These are phyloP conservation scores for Epizoanthus fatuus DNA, from an alignment of 92 coral and sea anemone species.

Conservation along the genomic window DNA sequence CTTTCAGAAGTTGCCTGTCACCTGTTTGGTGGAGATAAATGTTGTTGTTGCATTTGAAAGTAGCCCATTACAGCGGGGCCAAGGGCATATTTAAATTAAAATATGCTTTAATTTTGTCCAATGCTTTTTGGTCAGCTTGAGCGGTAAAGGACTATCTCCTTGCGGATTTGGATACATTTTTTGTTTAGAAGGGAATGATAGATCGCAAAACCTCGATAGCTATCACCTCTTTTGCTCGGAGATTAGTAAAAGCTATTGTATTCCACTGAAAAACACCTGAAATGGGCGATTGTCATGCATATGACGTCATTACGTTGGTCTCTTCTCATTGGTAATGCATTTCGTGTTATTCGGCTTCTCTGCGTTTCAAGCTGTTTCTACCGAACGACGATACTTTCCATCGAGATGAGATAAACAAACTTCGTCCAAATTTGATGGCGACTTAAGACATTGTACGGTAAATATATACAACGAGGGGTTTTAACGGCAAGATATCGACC, in stretches of 20 bases:
- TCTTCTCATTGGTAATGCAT: not conserved
- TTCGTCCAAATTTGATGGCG: slow-evolving; percentile 13
- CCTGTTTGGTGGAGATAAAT: too few relatives aligned
- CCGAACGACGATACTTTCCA: not conserved
- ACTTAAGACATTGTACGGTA: not conserved
- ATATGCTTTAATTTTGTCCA: not conserved
- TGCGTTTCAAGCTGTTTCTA: slow-evolving; percentile 33
- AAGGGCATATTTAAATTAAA: slow-evolving; percentile 6
- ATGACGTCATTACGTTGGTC: slow-evolving; percentile 23
- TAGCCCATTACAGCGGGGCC: slow-evolving; percentile 22
- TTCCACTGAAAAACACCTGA: slow-evolving; percentile 1
- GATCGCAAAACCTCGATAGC: too few relatives aligned
- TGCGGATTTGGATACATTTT: too few relatives aligned
- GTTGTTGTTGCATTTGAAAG: slow-evolving; percentile 38
- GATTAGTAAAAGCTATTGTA: not conserved
- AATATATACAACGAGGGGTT: slow-evolving; percentile 14
- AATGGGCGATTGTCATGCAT: not conserved
- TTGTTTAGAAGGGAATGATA: too few relatives aligned
- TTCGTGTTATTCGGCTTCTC: not conserved
- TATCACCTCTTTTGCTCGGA: not conserved
- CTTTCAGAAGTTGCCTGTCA: too few relatives aligned
- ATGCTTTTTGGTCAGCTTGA: too few relatives aligned
- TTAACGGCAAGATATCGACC: slow-evolving; percentile 32
- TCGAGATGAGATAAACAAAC: slow-evolving; percentile 12
- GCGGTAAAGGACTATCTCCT: too few relatives aligned